A percentile compares a stretch with the other conserved stretches of the same genome.
phyloP scores from a whole-genome alignment of 1,140 invertebrate species.

The Drosophila sulfurigaster region DNA sequence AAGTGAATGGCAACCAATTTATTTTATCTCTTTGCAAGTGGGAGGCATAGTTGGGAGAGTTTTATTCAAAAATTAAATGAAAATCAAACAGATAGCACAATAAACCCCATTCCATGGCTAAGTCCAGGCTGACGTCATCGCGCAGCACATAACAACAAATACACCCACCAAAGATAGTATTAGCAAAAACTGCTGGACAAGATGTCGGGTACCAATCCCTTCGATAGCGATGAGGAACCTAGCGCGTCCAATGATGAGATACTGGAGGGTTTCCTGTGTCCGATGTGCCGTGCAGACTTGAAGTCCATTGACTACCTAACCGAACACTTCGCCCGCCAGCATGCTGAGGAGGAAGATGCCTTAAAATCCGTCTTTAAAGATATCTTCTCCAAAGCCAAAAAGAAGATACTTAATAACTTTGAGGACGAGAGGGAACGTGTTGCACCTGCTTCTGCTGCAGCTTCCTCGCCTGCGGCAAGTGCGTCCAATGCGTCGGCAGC shows the following conservation, averaged over 20 bases:
- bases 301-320: slow-evolving; percentile 93
- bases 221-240: slow-evolving; percentile 75
- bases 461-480: slow-evolving; percentile 1
- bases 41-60: slow-evolving; percentile 23
- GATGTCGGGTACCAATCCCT: slow-evolving; percentile 71
- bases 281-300: slow-evolving; percentile 95
- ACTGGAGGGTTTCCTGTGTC: slow-evolving; percentile 96
- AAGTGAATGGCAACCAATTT: slow-evolving; percentile 26
- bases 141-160: slow-evolving; percentile 34
- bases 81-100: slow-evolving; percentile 13
- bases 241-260: slow-evolving; percentile 86
- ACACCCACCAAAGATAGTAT: slow-evolving; percentile 58
- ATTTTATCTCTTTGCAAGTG: not conserved
- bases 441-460: not conserved
- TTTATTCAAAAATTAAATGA: slow-evolving; percentile 42
- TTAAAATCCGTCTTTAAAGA: slow-evolving; percentile 94
- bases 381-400: slow-evolving; percentile 95
- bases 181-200: slow-evolving; percentile 24
- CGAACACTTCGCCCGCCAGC: slow-evolving; percentile 94
- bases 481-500: slow-evolving; percentile 6
- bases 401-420: slow-evolving; percentile 91
- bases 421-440: slow-evolving; percentile 86
- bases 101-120: not conserved
- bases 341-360: slow-evolving; percentile 95
- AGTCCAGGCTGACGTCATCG: not conserved